These are phyloP conservation scores for Blastobasis adustella DNA, from an alignment of 2,888 invertebrate species.

Conservation along the genomic window DNA sequence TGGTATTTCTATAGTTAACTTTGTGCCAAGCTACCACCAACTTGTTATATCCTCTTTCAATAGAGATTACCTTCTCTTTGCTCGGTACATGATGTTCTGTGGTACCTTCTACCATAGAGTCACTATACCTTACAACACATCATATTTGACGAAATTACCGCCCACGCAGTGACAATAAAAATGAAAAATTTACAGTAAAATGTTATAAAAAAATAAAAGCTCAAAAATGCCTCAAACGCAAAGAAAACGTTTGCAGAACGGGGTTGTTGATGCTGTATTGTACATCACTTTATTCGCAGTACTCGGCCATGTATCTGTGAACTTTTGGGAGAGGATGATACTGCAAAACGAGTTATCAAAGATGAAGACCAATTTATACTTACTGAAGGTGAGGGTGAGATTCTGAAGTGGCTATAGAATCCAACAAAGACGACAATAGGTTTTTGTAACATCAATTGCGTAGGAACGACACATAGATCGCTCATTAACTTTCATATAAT, in stretches of 20 bases:
- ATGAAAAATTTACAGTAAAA: background rate
- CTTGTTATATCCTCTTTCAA: no score
- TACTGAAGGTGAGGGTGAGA: conserved; percentile 48
- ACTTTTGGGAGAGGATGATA: conserved; percentile 47
- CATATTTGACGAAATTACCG: no score
- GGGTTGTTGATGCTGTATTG: conserved; percentile 34
- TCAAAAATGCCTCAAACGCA: background rate
- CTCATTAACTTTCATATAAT: no score
- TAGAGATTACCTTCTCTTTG: no score
- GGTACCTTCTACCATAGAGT: no score
- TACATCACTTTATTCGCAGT: conserved; percentile 37
- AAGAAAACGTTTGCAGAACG: conserved; percentile 21
- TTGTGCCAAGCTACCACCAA: no score
- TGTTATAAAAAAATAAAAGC: background rate
- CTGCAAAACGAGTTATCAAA: conserved; percentile 37
- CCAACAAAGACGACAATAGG: no score
- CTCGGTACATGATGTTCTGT: no score
- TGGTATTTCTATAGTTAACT: no score
- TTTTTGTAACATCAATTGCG: no score
- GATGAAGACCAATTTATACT: conserved; percentile 41
- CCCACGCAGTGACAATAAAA: conserved; percentile 5
- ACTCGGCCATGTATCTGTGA: conserved; percentile 40
- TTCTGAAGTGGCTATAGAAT: background rate
- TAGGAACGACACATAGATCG: no score
- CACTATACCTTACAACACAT: no score